These are phyloP conservation scores for Leucoraja erinaceus DNA, from an alignment of 2,113 vertebrate species.

Conservation along the genomic window DNA sequence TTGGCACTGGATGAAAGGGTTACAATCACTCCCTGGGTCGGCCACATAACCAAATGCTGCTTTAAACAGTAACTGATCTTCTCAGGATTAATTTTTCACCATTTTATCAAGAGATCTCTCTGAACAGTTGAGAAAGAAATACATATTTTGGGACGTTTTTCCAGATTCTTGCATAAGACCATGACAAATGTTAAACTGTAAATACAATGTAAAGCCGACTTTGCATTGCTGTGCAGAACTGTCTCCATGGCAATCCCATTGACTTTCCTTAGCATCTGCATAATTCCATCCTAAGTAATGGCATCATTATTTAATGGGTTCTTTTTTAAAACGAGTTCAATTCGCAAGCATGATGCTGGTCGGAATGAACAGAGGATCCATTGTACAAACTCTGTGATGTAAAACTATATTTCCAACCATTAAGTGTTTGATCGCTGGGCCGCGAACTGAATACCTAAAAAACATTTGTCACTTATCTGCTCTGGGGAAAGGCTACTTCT, in stretches of 20 bases:
- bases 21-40: background rate
- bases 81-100: background rate
- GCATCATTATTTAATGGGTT: background rate
- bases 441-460: background rate
- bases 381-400: background rate
- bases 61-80: background rate
- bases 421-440: background rate
- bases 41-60: background rate
- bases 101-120: background rate
- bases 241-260: background rate
- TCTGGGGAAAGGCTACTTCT: no score
- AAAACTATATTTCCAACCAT: background rate
- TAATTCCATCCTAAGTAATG: background rate
- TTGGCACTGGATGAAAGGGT: background rate
- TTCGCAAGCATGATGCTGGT: background rate
- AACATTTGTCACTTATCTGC: background rate
- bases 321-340: background rate
- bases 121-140: background rate
- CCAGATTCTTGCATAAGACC: background rate
- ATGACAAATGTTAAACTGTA: background rate
- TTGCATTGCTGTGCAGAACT: background rate
- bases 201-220: background rate
- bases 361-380: background rate
- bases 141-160: background rate
- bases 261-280: background rate